Percentiles rank a stretch among this genome's conserved stretches.
Evolutionary conservation across 2,888 invertebrate genomes (phyloP).

Genomic region (Nomada ruficornis): DNA sequence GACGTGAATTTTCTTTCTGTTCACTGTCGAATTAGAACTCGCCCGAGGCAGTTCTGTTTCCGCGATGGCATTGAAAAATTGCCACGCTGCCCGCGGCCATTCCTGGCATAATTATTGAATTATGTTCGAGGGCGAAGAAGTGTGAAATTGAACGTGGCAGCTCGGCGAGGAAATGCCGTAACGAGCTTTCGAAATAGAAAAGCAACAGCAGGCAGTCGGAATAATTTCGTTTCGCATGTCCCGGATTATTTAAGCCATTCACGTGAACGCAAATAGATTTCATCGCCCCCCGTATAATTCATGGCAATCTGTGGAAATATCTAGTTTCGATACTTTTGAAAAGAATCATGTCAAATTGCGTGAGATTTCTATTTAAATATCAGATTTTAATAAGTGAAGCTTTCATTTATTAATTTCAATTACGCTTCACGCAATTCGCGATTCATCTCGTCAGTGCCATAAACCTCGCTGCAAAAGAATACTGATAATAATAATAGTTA

Average conservation of each 20-base stretch:
- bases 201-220: background rate
- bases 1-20: conserved; percentile 19
- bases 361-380: too few species aligned
- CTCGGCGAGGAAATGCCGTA: background rate
- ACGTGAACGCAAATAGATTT: background rate
- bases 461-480: too few species aligned
- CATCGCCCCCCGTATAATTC: too few species aligned
- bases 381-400: too few species aligned
- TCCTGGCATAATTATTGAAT: conserved; percentile 32
- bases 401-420: background rate
- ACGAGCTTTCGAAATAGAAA: background rate
- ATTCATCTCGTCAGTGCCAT: too few species aligned
- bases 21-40: background rate
- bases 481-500: too few species aligned
- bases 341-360: too few species aligned
- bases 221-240: background rate
- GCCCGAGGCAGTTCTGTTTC: conserved; percentile 1
- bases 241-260: background rate
- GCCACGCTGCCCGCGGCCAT: background rate
- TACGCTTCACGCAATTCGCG: background rate
- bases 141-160: conserved; percentile 3
- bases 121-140: background rate
- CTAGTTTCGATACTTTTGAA: too few species aligned
- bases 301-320: too few species aligned
- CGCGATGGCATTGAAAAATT: conserved; percentile 27